phyloP scores from a whole-genome alignment of 2,888 invertebrate species.

The Metalampra italica region DNA sequence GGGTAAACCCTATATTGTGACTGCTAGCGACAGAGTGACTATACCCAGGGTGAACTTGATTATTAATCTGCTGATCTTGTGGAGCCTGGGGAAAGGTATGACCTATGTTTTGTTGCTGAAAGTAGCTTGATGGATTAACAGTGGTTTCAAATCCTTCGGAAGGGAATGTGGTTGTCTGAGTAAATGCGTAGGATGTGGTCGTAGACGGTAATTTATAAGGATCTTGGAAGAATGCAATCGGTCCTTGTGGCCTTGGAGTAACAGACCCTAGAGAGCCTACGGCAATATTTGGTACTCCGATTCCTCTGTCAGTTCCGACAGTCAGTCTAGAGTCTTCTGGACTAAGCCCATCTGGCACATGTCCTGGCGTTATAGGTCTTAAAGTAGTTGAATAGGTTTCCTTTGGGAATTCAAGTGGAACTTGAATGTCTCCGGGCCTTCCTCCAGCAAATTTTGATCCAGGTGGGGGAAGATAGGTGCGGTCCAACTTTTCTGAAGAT shows the following conservation, averaged over 20 bases:
- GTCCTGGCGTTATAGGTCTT: conserved; percentile 7
- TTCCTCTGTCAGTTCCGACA: conserved; percentile 25
- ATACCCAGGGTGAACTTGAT: background rate
- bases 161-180: conserved; percentile 43
- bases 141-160: conserved; percentile 23
- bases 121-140: conserved; percentile 7
- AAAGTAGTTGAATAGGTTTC: conserved; percentile 18
- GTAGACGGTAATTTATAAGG: conserved; percentile 23
- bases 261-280: background rate
- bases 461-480: conserved; percentile 57
- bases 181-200: conserved; percentile 41
- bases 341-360: conserved; percentile 4
- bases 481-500: conserved; percentile 47
- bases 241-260: conserved; percentile 10
- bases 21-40: background rate
- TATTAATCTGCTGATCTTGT: background rate
- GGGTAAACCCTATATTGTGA: background rate
- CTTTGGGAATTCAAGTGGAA: conserved; percentile 43
- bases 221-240: conserved; percentile 15
- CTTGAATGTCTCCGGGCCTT: conserved; percentile 35
- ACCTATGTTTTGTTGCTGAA: background rate
- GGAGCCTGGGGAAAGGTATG: background rate
- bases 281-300: background rate
- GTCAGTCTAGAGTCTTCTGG: conserved; percentile 16
- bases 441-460: conserved; percentile 53